Evolutionary conservation across 2,888 invertebrate genomes (phyloP).

Genomic region (Carpatolechia fugitivella): DNA sequence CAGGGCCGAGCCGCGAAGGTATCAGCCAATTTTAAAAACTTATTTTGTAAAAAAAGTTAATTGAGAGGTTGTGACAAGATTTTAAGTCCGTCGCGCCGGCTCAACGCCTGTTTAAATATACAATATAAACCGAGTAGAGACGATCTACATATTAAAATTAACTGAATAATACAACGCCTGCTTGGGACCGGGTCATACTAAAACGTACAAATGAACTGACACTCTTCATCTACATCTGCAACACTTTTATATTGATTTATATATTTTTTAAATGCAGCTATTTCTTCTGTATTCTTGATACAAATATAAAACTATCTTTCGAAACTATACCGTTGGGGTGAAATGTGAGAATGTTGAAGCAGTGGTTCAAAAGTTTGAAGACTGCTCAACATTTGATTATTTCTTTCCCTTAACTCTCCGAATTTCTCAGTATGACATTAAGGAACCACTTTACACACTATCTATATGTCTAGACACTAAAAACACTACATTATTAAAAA

Average conservation of each 20-base stretch:
- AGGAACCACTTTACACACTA: conserved; percentile 43
- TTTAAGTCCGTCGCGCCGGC: conserved; percentile 55
- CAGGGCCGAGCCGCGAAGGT: conserved; percentile 52
- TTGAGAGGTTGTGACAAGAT: conserved; percentile 72
- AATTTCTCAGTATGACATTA: conserved; percentile 39
- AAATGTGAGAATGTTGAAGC: too few species aligned
- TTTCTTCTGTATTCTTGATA: conserved; percentile 21
- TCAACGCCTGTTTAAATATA: conserved; percentile 54
- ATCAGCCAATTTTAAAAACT: conserved; percentile 72
- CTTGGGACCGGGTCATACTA: conserved; percentile 60
- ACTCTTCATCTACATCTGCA: conserved; percentile 32
- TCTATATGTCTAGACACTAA: conserved; percentile 23
- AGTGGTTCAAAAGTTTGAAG: too few species aligned
- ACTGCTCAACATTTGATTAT: too few species aligned
- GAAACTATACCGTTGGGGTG: background rate
- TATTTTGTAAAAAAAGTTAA: conserved; percentile 56
- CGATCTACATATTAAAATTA: conserved; percentile 54
- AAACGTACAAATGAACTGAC: conserved; percentile 55
- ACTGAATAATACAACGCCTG: conserved; percentile 51
- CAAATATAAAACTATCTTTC: conserved; percentile 12
- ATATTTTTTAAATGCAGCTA: conserved; percentile 18
- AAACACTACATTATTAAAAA: conserved; percentile 3
- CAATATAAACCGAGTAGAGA: conserved; percentile 54
- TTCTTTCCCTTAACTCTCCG: conserved; percentile 24
- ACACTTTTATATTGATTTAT: conserved; percentile 25